Evolutionary conservation across 1,140 invertebrate species (phyloP).

Genomic region (Diorhabda carinulata): DNA sequence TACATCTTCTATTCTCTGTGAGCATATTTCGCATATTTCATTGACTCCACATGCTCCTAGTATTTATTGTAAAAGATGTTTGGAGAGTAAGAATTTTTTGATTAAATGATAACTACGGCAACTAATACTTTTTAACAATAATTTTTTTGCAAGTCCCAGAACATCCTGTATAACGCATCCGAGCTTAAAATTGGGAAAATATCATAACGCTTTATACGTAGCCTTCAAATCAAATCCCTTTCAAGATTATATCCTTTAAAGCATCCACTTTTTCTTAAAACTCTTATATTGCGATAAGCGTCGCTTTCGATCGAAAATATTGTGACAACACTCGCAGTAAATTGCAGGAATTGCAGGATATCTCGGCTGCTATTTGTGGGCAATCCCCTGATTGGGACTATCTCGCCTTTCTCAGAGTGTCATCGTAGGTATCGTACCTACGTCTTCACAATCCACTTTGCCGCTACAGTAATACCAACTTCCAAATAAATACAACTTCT

Average conservation of each 20-base stretch:
- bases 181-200: no score
- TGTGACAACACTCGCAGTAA: constrained; percentile 34
- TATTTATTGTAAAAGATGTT: no score
- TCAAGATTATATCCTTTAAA: not conserved
- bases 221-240: no score
- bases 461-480: constrained; percentile 8
- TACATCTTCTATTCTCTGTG: no score
- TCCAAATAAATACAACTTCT: constrained; percentile 2
- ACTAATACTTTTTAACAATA: no score
- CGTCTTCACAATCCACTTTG: constrained; percentile 36
- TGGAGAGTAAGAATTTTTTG: no score
- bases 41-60: no score
- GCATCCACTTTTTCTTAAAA: constrained; percentile 5
- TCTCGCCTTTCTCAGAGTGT: constrained; percentile 24
- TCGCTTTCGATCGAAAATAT: constrained; percentile 29
- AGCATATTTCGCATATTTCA: no score
- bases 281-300: constrained; percentile 12
- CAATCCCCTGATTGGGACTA: constrained; percentile 39
- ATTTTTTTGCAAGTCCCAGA: no score
- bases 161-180: no score
- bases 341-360: constrained; percentile 36
- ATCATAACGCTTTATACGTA: no score
- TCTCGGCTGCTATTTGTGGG: constrained; percentile 38
- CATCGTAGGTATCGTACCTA: constrained; percentile 33
- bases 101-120: no score